phyloP scores from a whole-genome alignment of 2,888 invertebrate species.

The Sarcophaga subvicina region DNA sequence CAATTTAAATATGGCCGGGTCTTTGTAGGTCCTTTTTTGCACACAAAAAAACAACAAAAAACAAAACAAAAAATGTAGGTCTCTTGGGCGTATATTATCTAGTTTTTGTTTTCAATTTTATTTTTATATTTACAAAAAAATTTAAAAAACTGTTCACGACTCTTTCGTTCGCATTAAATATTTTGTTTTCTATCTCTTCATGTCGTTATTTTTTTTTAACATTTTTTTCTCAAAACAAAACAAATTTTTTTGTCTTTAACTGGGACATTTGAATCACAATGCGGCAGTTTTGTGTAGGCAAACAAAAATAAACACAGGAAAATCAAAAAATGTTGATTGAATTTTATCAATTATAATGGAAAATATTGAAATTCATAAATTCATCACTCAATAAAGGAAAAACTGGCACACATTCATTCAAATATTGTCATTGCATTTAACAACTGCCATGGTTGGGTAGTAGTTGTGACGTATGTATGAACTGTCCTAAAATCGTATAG shows the following conservation, averaged over 20 bases:
- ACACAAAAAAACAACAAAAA: slow-evolving; percentile 2
- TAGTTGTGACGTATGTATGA: too few species aligned
- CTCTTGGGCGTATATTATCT: slow-evolving; percentile 64
- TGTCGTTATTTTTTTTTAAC: neutral
- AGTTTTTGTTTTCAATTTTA: neutral
- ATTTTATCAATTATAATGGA: slow-evolving; percentile 26
- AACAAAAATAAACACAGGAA: neutral
- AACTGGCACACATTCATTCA: neutral
- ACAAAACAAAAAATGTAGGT: slow-evolving; percentile 57
- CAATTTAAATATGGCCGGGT: slow-evolving; percentile 64
- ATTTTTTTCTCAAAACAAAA: too few species aligned
- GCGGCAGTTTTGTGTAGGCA: neutral
- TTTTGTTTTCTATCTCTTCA: slow-evolving; percentile 16
- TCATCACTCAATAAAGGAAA: neutral
- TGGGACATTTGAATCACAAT: slow-evolving; percentile 52
- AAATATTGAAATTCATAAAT: slow-evolving; percentile 10
- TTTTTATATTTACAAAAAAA: neutral
- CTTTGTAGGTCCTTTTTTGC: slow-evolving; percentile 18
- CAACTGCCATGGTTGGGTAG: neutral
- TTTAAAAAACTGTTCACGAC: slow-evolving; percentile 4
- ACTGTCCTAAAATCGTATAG: too few species aligned
- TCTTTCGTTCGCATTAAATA: slow-evolving; percentile 10
- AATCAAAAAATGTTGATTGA: slow-evolving; percentile 24
- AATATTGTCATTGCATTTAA: neutral
- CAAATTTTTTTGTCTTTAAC: neutral